Evolutionary conservation across 2,888 invertebrate genomes (phyloP).

Genomic region (Achlya flavicornis): DNA sequence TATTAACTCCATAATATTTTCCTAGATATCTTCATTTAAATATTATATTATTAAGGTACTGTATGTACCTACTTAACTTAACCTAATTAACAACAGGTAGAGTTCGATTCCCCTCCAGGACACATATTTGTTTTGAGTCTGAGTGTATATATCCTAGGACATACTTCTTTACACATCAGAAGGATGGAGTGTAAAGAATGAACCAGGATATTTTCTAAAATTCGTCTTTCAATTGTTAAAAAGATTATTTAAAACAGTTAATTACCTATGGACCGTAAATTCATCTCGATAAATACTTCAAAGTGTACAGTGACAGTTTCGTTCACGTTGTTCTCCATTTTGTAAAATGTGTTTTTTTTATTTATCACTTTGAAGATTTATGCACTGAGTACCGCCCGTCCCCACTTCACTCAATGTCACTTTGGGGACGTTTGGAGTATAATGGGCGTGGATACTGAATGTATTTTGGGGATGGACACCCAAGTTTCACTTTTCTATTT

Average conservation of each 20-base stretch:
- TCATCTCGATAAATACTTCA: conserved; percentile 3
- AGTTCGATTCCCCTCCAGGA: no score
- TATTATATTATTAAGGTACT: no score
- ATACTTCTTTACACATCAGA: no score
- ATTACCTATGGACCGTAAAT: neutral
- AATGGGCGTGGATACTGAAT: conserved; percentile 1
- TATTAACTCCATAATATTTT: no score
- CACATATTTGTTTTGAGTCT: no score
- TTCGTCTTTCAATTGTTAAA: neutral
- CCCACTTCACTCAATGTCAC: conserved; percentile 8
- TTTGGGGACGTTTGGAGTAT: neutral
- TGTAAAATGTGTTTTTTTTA: conserved; percentile 1
- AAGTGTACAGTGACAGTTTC: neutral
- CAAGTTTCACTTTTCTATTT: neutral
- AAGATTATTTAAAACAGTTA: neutral
- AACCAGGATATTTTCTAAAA: no score
- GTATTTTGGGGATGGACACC: neutral
- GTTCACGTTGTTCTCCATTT: conserved; percentile 3
- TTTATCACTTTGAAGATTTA: conserved; percentile 7
- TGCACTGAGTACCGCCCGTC: neutral
- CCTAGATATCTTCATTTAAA: no score
- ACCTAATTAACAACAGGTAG: no score
- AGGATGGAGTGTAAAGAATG: no score
- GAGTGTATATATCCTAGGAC: no score
- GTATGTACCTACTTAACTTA: no score